phyloP scores from a whole-genome alignment of 1,140 invertebrate genomes.

The Drosophila lacteicornis region DNA sequence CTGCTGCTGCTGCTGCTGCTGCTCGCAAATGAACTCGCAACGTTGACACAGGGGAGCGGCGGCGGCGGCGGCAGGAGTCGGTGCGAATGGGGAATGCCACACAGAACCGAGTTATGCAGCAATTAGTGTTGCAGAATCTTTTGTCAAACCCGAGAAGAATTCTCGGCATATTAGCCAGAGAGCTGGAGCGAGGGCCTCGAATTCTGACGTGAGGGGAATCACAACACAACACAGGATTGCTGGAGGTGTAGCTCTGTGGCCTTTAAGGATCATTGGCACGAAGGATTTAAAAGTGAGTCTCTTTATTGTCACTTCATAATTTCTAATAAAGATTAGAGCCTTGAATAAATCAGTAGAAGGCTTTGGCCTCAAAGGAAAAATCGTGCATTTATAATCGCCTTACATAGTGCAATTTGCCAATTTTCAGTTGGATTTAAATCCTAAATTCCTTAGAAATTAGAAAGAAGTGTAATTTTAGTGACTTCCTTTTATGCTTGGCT shows the following conservation, averaged over 20 bases:
- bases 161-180: constrained; percentile 23
- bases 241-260: neutral
- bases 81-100: constrained; percentile 2
- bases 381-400: neutral
- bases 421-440: neutral
- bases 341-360: too few species aligned
- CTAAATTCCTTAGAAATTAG: neutral
- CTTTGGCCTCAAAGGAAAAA: too few species aligned
- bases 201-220: constrained; percentile 6
- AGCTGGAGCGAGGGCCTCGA: neutral
- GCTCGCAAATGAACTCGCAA: constrained; percentile 44
- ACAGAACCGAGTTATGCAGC: constrained; percentile 37
- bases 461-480: constrained; percentile 4
- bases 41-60: constrained; percentile 12
- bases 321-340: too few species aligned
- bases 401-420: neutral
- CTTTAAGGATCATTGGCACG: neutral
- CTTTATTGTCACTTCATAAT: too few species aligned
- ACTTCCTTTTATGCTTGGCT: neutral
- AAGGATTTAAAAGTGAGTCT: too few species aligned
- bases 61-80: neutral
- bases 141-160: constrained; percentile 17
- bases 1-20: neutral
- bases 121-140: constrained; percentile 39
- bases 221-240: neutral